Evolutionary conservation across 2,888 invertebrate species (phyloP).

Genomic region (Lepeophtheirus nordmannii): DNA sequence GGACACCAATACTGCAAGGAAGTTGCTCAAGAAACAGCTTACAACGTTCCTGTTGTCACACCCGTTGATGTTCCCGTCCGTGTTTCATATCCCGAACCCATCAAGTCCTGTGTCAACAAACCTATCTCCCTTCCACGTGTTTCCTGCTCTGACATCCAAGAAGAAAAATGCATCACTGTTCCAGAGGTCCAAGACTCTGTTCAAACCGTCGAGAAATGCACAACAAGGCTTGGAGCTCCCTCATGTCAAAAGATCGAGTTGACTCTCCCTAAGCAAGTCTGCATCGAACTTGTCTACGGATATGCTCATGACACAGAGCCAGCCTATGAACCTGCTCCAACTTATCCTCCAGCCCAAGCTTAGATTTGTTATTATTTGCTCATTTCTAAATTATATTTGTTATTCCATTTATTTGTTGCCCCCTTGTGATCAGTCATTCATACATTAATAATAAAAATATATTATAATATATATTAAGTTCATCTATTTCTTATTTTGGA

Average conservation of each 20-base stretch:
- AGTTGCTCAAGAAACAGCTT: constrained; percentile 23
- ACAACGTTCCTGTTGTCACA: constrained; percentile 24
- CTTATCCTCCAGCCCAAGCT: no score
- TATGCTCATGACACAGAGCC: constrained; percentile 20
- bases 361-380: no score
- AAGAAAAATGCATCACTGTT: constrained; percentile 19
- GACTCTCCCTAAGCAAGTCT: constrained; percentile 23
- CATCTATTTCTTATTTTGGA: background rate
- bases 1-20: constrained; percentile 23
- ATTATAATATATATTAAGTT: background rate
- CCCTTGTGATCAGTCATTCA: no score
- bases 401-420: no score
- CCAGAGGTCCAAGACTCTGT: constrained; percentile 21
- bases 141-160: constrained; percentile 12
- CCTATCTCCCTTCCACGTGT: constrained; percentile 21
- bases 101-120: constrained; percentile 24
- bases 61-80: constrained; percentile 19
- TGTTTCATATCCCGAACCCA: constrained; percentile 22
- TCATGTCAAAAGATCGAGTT: constrained; percentile 21
- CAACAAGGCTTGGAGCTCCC: constrained; percentile 18
- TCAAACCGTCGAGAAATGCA: constrained; percentile 20
- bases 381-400: no score
- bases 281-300: constrained; percentile 21
- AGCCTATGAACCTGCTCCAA: background rate
- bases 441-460: no score